phyloP scores from a whole-genome alignment of 2,888 invertebrate species.

The Ceriagrion tenellum region DNA sequence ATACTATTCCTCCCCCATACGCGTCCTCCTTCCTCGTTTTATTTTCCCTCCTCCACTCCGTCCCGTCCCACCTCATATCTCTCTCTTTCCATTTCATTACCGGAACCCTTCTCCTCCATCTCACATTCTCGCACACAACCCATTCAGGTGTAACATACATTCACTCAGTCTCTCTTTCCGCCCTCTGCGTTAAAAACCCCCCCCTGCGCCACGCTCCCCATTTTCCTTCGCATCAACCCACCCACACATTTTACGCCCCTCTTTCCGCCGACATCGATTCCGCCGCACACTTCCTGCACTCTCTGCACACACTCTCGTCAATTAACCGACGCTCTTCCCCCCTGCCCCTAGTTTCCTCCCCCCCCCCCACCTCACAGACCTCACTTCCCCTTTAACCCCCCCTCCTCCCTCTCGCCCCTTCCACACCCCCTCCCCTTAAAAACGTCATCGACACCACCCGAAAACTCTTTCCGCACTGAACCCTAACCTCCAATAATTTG shows the following conservation, averaged over 20 bases:
- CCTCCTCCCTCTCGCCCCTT: background rate
- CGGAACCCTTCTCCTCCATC: background rate
- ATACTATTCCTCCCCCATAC: no score
- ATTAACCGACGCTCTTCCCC: background rate
- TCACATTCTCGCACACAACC: background rate
- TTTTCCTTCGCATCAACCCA: background rate
- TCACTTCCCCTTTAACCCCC: background rate
- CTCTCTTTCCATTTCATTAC: conserved; percentile 25
- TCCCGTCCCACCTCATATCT: conserved; percentile 29
- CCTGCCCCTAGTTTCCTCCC: no score
- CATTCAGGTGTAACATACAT: background rate
- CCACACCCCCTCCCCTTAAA: background rate
- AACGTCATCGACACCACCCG: background rate
- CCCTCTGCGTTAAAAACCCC: background rate
- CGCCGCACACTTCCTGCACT: background rate
- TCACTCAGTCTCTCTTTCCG: background rate
- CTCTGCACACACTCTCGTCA: background rate
- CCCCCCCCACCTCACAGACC: background rate
- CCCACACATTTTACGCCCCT: background rate
- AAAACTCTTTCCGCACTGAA: background rate
- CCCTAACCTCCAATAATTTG: background rate
- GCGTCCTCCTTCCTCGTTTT: background rate
- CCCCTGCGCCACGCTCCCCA: no score
- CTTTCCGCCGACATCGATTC: background rate
- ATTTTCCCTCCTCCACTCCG: background rate